Conservation (phyloP, 1,140 invertebrate genomes). For the Pollicipes pollicipes region DNA sequence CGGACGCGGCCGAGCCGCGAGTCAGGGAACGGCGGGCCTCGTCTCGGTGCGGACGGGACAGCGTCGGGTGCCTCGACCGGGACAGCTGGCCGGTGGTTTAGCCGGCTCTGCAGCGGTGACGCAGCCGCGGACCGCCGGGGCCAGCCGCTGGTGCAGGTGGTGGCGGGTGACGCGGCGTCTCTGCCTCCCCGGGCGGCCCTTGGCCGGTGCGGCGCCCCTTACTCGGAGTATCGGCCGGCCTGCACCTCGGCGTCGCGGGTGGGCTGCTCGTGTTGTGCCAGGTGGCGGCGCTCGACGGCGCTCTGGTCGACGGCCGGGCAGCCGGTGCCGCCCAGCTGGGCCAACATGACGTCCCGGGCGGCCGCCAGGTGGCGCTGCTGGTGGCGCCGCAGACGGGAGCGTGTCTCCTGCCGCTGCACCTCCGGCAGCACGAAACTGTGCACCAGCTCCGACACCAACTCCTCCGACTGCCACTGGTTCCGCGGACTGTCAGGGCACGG, state of each 20-base stretch:
- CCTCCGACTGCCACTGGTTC: constrained; percentile 32
- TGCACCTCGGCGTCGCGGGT: not conserved
- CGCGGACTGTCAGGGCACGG: constrained; percentile 14
- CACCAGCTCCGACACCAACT: constrained; percentile 40
- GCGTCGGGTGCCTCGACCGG: too few relatives aligned
- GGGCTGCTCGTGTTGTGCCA: not conserved
- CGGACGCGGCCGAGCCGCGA: too few relatives aligned
- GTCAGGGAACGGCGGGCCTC: too few relatives aligned
- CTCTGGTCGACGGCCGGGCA: not conserved
- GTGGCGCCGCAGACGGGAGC: not conserved
- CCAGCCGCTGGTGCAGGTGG: too few relatives aligned
- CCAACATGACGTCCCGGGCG: not conserved
- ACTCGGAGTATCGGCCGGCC: not conserved
- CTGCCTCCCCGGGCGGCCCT: too few relatives aligned
- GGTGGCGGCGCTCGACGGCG: not conserved
- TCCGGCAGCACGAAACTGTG: constrained; percentile 43
- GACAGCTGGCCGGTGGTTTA: too few relatives aligned
- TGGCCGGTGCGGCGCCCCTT: too few relatives aligned
- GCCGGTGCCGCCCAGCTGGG: not conserved
- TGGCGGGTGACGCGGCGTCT: too few relatives aligned
- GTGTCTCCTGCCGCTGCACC: constrained; percentile 22
- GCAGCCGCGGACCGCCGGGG: too few relatives aligned
- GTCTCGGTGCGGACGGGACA: too few relatives aligned
- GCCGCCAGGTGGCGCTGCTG: not conserved
- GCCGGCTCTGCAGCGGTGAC: too few relatives aligned